phyloP scores from a whole-genome alignment of 1,140 invertebrate genomes.

The Brachystomella parvula region DNA sequence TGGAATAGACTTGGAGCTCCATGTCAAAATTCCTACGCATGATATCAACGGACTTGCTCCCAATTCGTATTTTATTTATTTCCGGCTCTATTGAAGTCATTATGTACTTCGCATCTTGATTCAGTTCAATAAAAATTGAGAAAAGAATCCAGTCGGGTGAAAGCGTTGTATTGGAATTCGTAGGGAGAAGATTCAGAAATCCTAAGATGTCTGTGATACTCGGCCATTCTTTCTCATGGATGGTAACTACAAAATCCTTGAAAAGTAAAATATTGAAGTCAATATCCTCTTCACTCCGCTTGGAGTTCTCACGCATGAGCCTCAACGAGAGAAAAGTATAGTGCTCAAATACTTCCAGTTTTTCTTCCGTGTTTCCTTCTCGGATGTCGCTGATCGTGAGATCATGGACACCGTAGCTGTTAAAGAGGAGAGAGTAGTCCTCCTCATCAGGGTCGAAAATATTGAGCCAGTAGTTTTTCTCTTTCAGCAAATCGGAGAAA shows the following conservation, averaged over 20 bases:
- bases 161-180: not conserved
- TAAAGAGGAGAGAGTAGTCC: constrained; percentile 5
- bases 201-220: constrained; percentile 14
- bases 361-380: constrained; percentile 17
- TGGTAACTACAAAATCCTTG: constrained; percentile 14
- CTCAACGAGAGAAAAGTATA: constrained; percentile 14
- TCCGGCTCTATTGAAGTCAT: constrained; percentile 6
- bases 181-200: constrained; percentile 10
- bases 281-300: not conserved
- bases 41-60: not conserved
- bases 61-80: constrained; percentile 7
- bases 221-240: constrained; percentile 13
- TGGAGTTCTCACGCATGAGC: not conserved
- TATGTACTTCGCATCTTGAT: constrained; percentile 14
- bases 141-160: constrained; percentile 17
- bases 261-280: constrained; percentile 21
- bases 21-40: constrained; percentile 11
- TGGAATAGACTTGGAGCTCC: constrained; percentile 17
- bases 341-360: constrained; percentile 16
- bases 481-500: constrained; percentile 6
- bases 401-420: constrained; percentile 13
- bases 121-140: constrained; percentile 18
- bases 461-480: constrained; percentile 14
- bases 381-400: constrained; percentile 15
- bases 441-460: constrained; percentile 12